These are phyloP conservation scores for Marasmarcha lunaedactyla DNA, from an alignment of 2,888 invertebrate genomes.

Conservation along the genomic window DNA sequence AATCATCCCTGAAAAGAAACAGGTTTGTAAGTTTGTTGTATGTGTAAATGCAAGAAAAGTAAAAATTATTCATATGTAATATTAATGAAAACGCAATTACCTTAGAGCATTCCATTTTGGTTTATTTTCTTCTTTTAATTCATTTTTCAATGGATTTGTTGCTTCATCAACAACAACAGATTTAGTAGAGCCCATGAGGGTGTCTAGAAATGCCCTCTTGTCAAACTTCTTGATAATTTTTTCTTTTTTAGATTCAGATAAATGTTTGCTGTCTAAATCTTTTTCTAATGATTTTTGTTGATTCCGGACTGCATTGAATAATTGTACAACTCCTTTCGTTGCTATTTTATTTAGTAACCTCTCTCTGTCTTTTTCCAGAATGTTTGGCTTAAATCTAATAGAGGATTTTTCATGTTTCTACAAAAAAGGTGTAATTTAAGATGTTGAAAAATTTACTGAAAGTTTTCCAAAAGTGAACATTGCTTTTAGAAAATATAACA, in stretches of 20 bases:
- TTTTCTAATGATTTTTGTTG: slow-evolving; percentile 84
- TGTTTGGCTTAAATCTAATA: slow-evolving; percentile 80
- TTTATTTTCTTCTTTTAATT: slow-evolving; percentile 43
- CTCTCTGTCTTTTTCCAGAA: slow-evolving; percentile 82
- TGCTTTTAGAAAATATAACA: no score
- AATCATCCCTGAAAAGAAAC: slow-evolving; percentile 80
- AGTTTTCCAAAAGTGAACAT: no score
- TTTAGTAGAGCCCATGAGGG: slow-evolving; percentile 79
- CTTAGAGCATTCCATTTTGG: slow-evolving; percentile 75
- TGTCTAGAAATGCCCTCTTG: slow-evolving; percentile 81
- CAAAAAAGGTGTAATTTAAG: no score
- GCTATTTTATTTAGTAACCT: slow-evolving; percentile 84
- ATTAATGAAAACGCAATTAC: slow-evolving; percentile 20
- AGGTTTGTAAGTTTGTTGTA: no score
- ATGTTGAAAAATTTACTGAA: no score
- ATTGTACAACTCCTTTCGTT: slow-evolving; percentile 91
- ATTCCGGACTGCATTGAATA: slow-evolving; percentile 90
- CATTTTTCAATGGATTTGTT: slow-evolving; percentile 41
- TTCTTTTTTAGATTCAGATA: slow-evolving; percentile 82
- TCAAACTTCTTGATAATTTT: slow-evolving; percentile 81
- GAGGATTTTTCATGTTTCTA: slow-evolving; percentile 74
- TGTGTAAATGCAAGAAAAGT: no score
- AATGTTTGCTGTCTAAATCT: slow-evolving; percentile 78
- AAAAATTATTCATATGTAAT: background rate
- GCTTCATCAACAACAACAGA: slow-evolving; percentile 63